A percentile compares a stretch with the other conserved stretches of the same genome.
Conservation (phyloP, 2,797 vertebrate species). For the Gallirallus australis region DNA sequence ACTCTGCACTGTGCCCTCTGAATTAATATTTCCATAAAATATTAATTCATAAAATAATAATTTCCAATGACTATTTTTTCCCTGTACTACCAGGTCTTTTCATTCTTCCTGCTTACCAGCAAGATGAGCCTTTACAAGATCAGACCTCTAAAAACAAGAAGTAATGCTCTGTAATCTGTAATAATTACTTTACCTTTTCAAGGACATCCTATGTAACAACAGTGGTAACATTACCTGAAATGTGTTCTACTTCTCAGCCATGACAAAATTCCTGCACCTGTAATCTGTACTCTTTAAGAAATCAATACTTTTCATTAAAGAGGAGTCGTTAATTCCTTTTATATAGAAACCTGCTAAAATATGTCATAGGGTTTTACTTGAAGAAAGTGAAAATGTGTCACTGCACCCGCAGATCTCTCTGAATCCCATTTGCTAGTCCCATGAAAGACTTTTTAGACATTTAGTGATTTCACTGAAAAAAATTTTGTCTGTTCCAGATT, state of each 20-base stretch:
- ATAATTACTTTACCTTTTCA: not conserved
- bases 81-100: not conserved
- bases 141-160: not conserved
- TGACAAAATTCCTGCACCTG: not conserved
- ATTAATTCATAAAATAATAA: not conserved
- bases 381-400: not conserved
- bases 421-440: not conserved
- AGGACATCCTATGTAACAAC: not conserved
- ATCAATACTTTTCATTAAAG: conserved; percentile 26
- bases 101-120: not conserved
- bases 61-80: not conserved
- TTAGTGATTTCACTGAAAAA: not conserved
- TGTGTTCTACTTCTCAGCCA: not conserved
- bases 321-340: not conserved
- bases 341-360: not conserved
- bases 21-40: not conserved
- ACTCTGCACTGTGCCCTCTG: not conserved
- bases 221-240: not conserved
- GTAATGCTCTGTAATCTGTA: not conserved
- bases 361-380: not conserved
- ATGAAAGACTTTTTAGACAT: not conserved
- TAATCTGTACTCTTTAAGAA: not conserved
- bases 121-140: not conserved
- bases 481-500: not conserved
- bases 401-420: not conserved